Base-by-base conservation (phyloP, 2,888 invertebrate species). In the Drosophila hamatofila region DNA sequence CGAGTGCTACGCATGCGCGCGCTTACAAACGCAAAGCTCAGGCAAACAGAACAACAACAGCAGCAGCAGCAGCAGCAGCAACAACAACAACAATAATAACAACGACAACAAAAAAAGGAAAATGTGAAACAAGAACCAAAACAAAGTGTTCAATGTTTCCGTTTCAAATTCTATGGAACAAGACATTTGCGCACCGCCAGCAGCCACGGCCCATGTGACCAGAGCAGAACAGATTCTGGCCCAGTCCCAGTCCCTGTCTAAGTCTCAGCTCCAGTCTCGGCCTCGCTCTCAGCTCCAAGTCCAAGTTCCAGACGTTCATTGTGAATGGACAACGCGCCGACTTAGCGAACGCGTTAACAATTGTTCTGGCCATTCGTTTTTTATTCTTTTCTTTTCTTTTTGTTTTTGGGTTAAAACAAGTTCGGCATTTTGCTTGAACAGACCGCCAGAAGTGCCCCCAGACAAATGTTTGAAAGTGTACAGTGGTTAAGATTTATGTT, bases 151-250 rank as follows among this genome's bases (percentile, higher is more conserved):
- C 89, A 81, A 84, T 91, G 91, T 91, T 91, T 91, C 91, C 91
- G 91, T 91, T 91, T 91, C 91, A 91, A 91, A 90, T 90, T 89
- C 90, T 83, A 84, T 84, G 89, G 86, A 91, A 91, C 90, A 91
- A 91, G 91, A 91, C 91, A 90, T 88, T 85, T 85, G 89, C 78
- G 59, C 70, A 76, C 72, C 71, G 65, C 61, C 75, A 72, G 57
- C 75, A 68, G 63, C 68, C 62, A 25, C 35, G 57, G 61, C 52
- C 54, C 69, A 58, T 48, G 61, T 61, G 80, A 64, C 52, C 68
- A 49, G 72, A 59, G 75, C 72, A 65, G 65, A 67, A 57, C 65
- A 55, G 65, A 58, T 49, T 78, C 65, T 51, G 52, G 41, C 35
- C 57, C 60, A 73, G 60, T 52, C 55, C 51, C 33, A 51, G 57